Conservation (phyloP, 2,113 vertebrate genomes). For the Melierax canorus region DNA sequence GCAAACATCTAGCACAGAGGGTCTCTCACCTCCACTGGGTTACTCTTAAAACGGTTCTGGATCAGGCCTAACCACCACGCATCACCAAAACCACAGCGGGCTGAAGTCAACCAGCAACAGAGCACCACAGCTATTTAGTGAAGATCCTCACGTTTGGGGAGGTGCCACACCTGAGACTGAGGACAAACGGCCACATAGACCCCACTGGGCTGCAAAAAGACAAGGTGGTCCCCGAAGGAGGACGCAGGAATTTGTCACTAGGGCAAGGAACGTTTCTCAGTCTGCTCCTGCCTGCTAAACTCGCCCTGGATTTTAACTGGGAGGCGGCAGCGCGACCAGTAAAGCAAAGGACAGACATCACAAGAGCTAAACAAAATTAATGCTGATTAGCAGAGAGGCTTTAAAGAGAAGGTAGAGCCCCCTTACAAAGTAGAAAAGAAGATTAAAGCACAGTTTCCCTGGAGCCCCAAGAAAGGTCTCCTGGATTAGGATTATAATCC, state of each 20-base stretch:
- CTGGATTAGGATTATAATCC: not conserved
- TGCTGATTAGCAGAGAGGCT: slow-evolving; percentile 27
- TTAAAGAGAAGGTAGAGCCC: not conserved
- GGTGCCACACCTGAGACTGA: not conserved
- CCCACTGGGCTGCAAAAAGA: not conserved
- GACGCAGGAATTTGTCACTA: rapidly evolving
- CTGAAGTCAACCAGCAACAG: rapidly evolving
- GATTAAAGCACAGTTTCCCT: slow-evolving; percentile 34
- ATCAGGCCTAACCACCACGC: rapidly evolving
- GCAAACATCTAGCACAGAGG: not conserved
- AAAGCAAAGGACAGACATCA: slow-evolving; percentile 10
- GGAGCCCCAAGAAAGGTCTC: not conserved
- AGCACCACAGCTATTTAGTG: not conserved
- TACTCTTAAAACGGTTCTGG: not conserved
- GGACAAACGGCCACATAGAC: rapidly evolving
- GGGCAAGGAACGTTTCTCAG: rapidly evolving
- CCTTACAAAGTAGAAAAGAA: not conserved
- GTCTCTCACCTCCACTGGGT: not conserved
- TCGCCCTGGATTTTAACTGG: not conserved
- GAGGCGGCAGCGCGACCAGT: not conserved
- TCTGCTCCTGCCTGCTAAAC: not conserved
- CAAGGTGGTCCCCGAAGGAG: rapidly evolving
- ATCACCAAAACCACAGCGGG: not conserved
- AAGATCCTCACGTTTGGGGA: not conserved
- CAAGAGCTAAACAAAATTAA: slow-evolving; percentile 7